Evolutionary conservation across 2,797 vertebrate genomes (phyloP), one percentile per base, ranked within the genome.

Genomic region (Vultur gryphus): DNA sequence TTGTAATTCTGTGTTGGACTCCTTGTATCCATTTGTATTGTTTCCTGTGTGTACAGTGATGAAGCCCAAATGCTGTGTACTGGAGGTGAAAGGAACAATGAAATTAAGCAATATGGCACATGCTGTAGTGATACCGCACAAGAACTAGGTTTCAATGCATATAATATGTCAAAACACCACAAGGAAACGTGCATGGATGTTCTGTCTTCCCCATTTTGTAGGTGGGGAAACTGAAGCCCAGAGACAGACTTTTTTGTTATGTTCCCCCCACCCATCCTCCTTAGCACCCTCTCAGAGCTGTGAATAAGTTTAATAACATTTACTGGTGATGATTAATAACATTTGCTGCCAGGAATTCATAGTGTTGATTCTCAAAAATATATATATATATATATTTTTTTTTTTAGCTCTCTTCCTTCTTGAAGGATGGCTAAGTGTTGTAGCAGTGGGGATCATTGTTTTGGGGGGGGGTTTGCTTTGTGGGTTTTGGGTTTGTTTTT

Each of bases 1-100:
- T 75, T 91, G 64, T 80, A 85, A 39, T 73, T 87, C 78, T 92
- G 15, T 84, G 48, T 72, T 86, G 61, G 65, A 58, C 54, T 92
- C 61, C 57, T 69, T 92, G 72, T 73, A 59, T 75, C 71, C 13
- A 2, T 94, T 92, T 85, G 86, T 71, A 75, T 69, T 89, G 86
- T 81, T 92, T 93, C 44, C 41, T 46, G 13, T 46, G 41, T 33
- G 20, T 48, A 17, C 7, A 10, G 21, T 48, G 64, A 71, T 51
- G 49, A 67, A 75, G 52, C 28, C 71, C 10, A 2, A 83, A 37
- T 31, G 8, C 55, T 52, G 41, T 43, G 29, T 67, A 15, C 17
- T 44, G 43, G 62, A 83, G 41, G 21, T 80, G 71, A 24, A 77
- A 89, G 71, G 35, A 87, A 35, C 70, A 73, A 48, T 33, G 43